These are phyloP conservation scores for Scortum barcoo DNA, from an alignment of 2,113 vertebrate genomes.

Conservation along the genomic window DNA sequence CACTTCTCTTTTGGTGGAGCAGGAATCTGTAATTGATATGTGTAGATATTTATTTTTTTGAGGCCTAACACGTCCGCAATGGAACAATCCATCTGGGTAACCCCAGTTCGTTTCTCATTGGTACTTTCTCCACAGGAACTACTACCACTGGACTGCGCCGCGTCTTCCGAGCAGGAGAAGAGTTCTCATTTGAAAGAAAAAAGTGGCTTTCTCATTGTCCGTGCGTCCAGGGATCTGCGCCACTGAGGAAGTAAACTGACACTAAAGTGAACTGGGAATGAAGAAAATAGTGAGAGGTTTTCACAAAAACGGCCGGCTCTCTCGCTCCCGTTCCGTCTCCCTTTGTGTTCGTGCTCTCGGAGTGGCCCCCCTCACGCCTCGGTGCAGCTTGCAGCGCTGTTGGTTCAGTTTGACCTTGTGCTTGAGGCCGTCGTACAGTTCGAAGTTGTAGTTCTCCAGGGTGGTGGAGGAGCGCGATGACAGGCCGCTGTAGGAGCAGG, in stretches of 20 bases:
- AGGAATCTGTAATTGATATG: conserved; percentile 82
- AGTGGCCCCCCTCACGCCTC: conserved; percentile 88
- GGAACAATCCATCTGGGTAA: conserved; percentile 46
- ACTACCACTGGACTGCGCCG: conserved; percentile 40
- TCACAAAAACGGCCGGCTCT: conserved; percentile 23
- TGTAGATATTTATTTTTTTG: conserved; percentile 79
- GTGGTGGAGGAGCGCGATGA: conserved; percentile 96
- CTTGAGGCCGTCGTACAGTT: conserved; percentile 98
- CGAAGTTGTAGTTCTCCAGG: conserved; percentile 99
- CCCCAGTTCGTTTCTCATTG: conserved; percentile 44
- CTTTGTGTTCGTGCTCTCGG: background rate
- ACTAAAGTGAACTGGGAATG: conserved; percentile 67
- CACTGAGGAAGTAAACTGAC: conserved; percentile 54
- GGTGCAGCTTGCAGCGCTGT: conserved; percentile 97
- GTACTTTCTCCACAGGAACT: conserved; percentile 27
- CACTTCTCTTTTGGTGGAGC: conserved; percentile 70
- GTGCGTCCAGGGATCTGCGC: conserved; percentile 34
- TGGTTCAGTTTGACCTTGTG: conserved; percentile 99
- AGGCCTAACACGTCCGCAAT: conserved; percentile 61
- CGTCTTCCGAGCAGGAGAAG: conserved; percentile 24
- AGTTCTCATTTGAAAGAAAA: conserved; percentile 36
- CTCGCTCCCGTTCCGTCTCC: background rate
- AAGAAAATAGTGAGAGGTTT: conserved; percentile 59
- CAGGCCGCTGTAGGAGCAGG: conserved; percentile 94
- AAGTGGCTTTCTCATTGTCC: conserved; percentile 23